These are phyloP conservation scores for Parazoanthus darwini DNA, from an alignment of 92 coral and sea anemone species.

Conservation along the genomic window DNA sequence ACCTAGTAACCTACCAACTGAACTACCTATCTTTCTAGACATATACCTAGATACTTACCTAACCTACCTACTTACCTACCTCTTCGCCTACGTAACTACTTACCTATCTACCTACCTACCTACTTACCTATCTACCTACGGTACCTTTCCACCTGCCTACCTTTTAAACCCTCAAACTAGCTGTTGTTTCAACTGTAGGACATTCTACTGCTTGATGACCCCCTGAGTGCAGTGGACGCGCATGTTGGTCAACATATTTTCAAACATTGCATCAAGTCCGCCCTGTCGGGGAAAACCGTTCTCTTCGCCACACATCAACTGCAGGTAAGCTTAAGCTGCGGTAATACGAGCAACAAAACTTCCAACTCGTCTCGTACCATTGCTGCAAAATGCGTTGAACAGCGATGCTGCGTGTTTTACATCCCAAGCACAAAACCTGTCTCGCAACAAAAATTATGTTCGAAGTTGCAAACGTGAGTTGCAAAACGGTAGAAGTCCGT, in stretches of 20 bases:
- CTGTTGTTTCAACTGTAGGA: conserved; percentile 57
- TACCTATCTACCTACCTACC: background rate
- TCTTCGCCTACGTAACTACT: too few relatives aligned
- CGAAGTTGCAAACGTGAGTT: too few relatives aligned
- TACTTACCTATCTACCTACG: background rate
- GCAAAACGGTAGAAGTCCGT: too few relatives aligned
- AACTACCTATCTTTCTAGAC: too few relatives aligned
- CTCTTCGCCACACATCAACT: conserved; percentile 92
- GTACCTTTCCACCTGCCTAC: background rate
- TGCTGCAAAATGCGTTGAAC: background rate
- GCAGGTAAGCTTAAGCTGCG: conserved; percentile 74
- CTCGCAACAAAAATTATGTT: too few relatives aligned
- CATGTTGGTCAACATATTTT: conserved; percentile 97
- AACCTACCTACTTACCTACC: background rate
- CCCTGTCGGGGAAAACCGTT: conserved; percentile 83
- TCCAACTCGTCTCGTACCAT: too few relatives aligned
- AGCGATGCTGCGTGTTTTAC: too few relatives aligned
- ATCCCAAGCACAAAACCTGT: too few relatives aligned
- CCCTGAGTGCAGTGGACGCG: conserved; percentile 94
- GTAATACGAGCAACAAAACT: too few relatives aligned
- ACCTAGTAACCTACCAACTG: too few relatives aligned
- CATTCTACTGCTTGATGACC: conserved; percentile 85
- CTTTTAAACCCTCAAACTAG: background rate
- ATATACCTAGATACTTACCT: too few relatives aligned
- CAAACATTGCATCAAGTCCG: conserved; percentile 84